Evolutionary conservation across 2,113 vertebrate genomes (phyloP).

Genomic region (Coryphaenoides rupestris): DNA sequence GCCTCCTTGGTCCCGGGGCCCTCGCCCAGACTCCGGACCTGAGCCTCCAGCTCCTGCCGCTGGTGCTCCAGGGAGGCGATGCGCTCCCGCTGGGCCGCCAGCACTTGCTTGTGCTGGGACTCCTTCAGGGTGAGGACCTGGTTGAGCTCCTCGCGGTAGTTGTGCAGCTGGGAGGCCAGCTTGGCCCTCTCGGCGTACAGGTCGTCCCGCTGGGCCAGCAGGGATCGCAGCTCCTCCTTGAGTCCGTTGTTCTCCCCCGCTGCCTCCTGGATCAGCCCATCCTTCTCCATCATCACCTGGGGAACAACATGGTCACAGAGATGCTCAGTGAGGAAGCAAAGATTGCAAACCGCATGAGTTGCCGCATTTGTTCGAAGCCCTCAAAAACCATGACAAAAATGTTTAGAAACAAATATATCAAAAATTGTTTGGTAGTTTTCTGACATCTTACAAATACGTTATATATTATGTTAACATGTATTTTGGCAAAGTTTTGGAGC

Average conservation of each 20-base stretch:
- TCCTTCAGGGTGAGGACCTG: conserved; percentile 92
- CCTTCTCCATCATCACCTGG: conserved; percentile 86
- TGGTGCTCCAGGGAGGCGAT: conserved; percentile 78
- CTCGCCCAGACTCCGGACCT: conserved; percentile 32
- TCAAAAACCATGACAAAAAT: no score
- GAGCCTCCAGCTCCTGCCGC: conserved; percentile 55
- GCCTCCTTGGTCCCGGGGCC: conserved; percentile 54
- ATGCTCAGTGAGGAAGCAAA: no score
- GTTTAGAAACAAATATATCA: no score
- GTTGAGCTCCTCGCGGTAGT: conserved; percentile 87
- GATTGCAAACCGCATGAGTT: no score
- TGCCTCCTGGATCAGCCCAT: conserved; percentile 89
- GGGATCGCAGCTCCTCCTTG: conserved; percentile 83
- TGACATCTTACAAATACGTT: no score
- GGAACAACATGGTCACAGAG: conserved; percentile 16
- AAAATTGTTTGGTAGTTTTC: no score
- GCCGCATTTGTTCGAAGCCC: no score
- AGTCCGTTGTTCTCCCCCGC: conserved; percentile 89
- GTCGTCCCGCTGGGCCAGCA: conserved; percentile 84
- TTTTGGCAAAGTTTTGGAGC: no score
- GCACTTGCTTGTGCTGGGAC: conserved; percentile 87
- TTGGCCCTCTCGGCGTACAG: conserved; percentile 91
- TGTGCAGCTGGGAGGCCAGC: conserved; percentile 82
- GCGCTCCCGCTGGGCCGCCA: conserved; percentile 77
- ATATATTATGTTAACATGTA: no score